Conservation (phyloP, 2,113 vertebrate genomes). For the Sapajus apella region DNA sequence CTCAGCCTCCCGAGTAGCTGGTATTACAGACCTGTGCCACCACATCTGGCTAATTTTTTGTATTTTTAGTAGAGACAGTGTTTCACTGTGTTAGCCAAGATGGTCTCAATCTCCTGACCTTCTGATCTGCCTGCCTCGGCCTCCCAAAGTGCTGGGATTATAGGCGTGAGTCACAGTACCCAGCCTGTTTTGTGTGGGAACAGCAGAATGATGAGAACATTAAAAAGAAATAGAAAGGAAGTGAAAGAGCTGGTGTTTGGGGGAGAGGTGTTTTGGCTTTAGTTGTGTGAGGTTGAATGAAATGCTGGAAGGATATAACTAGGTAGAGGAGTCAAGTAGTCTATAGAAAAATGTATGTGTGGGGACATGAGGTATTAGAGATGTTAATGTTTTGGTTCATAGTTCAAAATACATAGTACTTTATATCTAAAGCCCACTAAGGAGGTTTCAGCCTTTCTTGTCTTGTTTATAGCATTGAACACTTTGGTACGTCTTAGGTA, state of each 20-base stretch:
- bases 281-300: neutral
- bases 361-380: neutral
- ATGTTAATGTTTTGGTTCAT: neutral
- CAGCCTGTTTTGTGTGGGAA: neutral
- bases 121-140: fast-evolving
- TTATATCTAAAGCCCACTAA: neutral
- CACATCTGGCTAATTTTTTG: no score
- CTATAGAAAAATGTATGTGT: neutral
- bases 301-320: neutral
- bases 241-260: neutral
- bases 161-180: no score
- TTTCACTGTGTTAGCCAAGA: no score
- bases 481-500: neutral
- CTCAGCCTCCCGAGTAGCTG: no score
- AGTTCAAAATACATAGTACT: neutral
- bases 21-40: no score
- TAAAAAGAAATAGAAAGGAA: neutral
- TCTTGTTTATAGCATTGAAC: neutral
- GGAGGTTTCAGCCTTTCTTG: neutral
- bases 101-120: no score
- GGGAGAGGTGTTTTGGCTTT: neutral
- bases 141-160: no score
- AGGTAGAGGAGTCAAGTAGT: neutral
- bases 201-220: neutral
- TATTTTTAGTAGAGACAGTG: no score